These are phyloP conservation scores for Macquaria ambigua DNA, from an alignment of 2,113 vertebrate genomes.

Conservation along the genomic window DNA sequence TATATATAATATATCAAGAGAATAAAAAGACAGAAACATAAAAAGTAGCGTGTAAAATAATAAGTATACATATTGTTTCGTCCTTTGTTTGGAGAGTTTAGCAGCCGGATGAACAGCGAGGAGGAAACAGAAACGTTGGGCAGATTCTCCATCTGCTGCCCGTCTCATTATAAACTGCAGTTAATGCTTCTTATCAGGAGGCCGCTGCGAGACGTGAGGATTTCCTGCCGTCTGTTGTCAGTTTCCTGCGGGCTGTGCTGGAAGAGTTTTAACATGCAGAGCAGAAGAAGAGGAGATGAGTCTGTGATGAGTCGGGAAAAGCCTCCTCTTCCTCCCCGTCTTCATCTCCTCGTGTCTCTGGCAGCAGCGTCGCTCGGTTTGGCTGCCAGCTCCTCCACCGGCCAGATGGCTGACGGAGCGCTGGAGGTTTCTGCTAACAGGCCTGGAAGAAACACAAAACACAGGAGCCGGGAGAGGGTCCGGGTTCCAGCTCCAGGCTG, in stretches of 20 bases:
- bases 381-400: constrained; percentile 33
- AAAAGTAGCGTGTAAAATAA: not conserved
- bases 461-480: no score
- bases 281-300: not conserved
- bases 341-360: constrained; percentile 27
- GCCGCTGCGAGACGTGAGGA: not conserved
- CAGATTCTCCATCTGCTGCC: constrained; percentile 3
- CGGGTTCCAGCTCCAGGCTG: no score
- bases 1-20: no score
- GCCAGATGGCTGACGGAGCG: constrained; percentile 50
- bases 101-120: not conserved
- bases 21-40: no score
- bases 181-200: not conserved
- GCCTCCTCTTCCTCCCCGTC: constrained; percentile 22
- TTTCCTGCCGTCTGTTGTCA: not conserved
- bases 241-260: not conserved
- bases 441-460: not conserved
- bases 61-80: no score
- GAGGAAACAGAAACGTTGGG: not conserved
- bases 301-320: constrained; percentile 26
- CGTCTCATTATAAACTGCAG: not conserved
- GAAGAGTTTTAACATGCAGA: not conserved
- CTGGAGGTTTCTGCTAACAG: not conserved
- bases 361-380: constrained; percentile 18
- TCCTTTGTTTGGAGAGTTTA: not conserved